Evolutionary conservation across 2,113 vertebrate species (phyloP).

Genomic region (Phaetusa simplex): DNA sequence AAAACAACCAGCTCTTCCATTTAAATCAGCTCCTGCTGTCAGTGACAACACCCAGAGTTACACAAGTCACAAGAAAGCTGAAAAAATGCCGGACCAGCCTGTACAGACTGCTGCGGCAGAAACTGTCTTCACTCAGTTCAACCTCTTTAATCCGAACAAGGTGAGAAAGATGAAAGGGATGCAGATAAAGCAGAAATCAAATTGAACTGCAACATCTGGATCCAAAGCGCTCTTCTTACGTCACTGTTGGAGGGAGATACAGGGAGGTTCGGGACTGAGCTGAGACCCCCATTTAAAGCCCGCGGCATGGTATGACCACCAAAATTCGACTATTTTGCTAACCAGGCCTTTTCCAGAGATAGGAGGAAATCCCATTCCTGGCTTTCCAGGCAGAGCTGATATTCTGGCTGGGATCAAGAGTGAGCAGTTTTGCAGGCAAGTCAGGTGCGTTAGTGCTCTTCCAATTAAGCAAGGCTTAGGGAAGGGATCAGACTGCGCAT

Average conservation of each 20-base stretch:
- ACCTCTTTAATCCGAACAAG: background rate
- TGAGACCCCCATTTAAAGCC: background rate
- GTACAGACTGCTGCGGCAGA: background rate
- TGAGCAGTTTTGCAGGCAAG: background rate
- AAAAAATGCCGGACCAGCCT: background rate
- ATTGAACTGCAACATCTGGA: background rate
- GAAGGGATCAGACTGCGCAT: background rate
- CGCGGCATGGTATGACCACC: background rate
- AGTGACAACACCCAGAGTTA: slow-evolving; percentile 27
- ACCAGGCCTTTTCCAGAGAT: background rate
- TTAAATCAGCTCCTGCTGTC: slow-evolving; percentile 34
- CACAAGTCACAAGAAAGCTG: background rate
- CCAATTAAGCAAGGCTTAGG: background rate
- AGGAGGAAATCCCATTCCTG: background rate
- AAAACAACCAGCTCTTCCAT: slow-evolving; percentile 45
- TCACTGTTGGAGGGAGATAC: background rate
- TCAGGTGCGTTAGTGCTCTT: rapidly evolving
- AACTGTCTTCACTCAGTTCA: background rate
- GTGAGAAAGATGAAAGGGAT: slow-evolving; percentile 20
- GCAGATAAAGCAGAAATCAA: background rate
- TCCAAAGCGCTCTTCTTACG: background rate
- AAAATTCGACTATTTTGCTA: background rate
- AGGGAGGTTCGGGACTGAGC: background rate
- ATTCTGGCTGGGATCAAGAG: background rate
- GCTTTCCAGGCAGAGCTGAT: background rate